A percentile compares a stretch with the other conserved stretches of the same genome.
Conservation (phyloP, 2,113 vertebrate genomes). For the Perca flavescens region DNA sequence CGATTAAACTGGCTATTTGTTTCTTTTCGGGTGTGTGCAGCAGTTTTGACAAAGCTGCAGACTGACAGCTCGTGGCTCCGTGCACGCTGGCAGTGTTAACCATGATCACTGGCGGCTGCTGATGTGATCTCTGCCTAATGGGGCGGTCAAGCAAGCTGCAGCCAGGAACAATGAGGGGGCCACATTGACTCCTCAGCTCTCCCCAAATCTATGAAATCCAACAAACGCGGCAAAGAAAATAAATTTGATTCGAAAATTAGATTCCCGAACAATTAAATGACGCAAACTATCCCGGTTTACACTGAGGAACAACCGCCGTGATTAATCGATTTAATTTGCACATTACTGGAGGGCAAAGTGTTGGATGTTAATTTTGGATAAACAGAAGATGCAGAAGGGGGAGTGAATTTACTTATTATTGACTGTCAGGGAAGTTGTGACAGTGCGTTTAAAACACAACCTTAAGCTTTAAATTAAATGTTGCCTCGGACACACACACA, state of each 20-base stretch:
- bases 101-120: conserved; percentile 91
- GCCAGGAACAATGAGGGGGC: conserved; percentile 93
- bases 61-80: conserved; percentile 82
- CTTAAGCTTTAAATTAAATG: conserved; percentile 36
- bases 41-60: conserved; percentile 77
- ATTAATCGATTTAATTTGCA: conserved; percentile 84
- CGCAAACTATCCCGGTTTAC: conserved; percentile 89
- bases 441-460: conserved; percentile 46
- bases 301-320: conserved; percentile 81
- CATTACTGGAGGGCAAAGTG: conserved; percentile 92
- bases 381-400: conserved; percentile 88
- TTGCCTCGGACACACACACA: conserved; percentile 20
- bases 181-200: conserved; percentile 87
- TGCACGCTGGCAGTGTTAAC: conserved; percentile 86
- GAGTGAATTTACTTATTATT: conserved; percentile 89
- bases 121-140: conserved; percentile 97
- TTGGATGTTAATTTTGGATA: conserved; percentile 94
- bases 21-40: conserved; percentile 56
- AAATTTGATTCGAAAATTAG: conserved; percentile 90
- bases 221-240: conserved; percentile 82
- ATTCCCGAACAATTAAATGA: conserved; percentile 96
- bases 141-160: conserved; percentile 96
- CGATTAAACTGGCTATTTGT: conserved; percentile 33
- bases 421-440: conserved; percentile 82
- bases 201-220: conserved; percentile 90